Conservation (phyloP, 2,113 vertebrate genomes). For the Thalassoma bifasciatum region DNA sequence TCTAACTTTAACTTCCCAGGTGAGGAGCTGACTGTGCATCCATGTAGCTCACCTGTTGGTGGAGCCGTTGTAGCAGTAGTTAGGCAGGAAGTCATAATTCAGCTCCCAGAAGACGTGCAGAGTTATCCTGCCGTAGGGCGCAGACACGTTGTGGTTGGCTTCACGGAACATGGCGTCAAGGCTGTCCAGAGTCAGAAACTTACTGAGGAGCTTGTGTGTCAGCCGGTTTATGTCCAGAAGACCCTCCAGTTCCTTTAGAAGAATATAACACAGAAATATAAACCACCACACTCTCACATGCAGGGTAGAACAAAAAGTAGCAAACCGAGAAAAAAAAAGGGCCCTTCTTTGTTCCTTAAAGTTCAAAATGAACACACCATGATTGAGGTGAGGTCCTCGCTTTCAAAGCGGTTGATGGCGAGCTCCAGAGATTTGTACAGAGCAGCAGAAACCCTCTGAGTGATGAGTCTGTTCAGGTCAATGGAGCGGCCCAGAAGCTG, state of each 20-base stretch:
- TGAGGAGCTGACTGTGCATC: too few species aligned
- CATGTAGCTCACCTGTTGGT: slow-evolving; percentile 89
- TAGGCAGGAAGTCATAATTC: slow-evolving; percentile 98
- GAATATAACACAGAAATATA: neutral
- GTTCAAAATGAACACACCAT: slow-evolving; percentile 84
- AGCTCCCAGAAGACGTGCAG: slow-evolving; percentile 99
- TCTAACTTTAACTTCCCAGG: too few species aligned
- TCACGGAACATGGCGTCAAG: slow-evolving; percentile 99
- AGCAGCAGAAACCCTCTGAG: slow-evolving; percentile 96
- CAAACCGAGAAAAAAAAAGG: neutral
- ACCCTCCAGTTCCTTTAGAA: slow-evolving; percentile 93
- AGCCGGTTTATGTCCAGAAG: slow-evolving; percentile 96
- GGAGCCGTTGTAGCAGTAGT: slow-evolving; percentile 99
- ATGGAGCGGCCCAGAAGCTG: slow-evolving; percentile 98
- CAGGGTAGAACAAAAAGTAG: neutral
- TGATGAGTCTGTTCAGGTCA: slow-evolving; percentile 97
- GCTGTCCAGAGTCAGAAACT: slow-evolving; percentile 97
- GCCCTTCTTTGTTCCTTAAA: neutral
- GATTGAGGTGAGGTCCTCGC: slow-evolving; percentile 97
- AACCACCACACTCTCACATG: too few species aligned
- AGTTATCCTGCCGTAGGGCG: slow-evolving; percentile 96
- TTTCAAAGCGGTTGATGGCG: slow-evolving; percentile 98
- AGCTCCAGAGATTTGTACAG: slow-evolving; percentile 97
- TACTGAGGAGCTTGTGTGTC: slow-evolving; percentile 95
- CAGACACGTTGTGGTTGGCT: slow-evolving; percentile 98